Evolutionary conservation across 2,888 invertebrate species (phyloP).

Genomic region (Eledone cirrhosa): DNA sequence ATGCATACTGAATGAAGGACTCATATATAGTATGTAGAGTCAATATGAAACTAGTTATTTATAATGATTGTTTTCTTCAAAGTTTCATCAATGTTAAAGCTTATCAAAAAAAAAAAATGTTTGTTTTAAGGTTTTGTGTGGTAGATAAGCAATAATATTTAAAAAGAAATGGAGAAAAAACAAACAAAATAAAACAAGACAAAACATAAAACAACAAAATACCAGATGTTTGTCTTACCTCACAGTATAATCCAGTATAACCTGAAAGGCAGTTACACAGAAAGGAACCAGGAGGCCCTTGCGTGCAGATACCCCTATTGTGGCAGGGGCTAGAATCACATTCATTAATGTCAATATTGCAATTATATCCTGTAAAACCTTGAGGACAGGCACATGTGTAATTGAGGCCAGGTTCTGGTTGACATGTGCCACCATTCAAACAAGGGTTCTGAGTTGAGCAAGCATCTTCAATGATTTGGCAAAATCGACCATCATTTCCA

Average conservation of each 20-base stretch:
- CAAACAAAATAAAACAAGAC: no score
- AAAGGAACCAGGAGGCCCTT: constrained; percentile 7
- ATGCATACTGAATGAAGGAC: no score
- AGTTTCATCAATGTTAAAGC: no score
- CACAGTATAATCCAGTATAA: neutral
- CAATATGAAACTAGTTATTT: no score
- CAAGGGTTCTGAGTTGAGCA: constrained; percentile 22
- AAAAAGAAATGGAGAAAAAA: neutral
- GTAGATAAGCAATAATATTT: no score
- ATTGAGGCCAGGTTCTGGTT: neutral
- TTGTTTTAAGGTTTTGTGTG: no score
- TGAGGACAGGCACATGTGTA: neutral
- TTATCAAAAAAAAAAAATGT: no score
- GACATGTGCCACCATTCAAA: constrained; percentile 18
- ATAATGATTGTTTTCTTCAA: no score
- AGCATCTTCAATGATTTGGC: constrained; percentile 8
- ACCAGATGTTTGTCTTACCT: neutral
- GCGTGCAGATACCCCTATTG: neutral
- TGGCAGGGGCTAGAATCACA: neutral
- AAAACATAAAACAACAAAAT: neutral
- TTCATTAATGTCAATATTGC: constrained; percentile 14
- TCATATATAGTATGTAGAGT: no score
- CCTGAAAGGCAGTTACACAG: neutral
- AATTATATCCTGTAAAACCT: constrained; percentile 8
- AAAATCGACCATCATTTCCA: constrained; percentile 8